These are phyloP conservation scores for Tribolium madens DNA, from an alignment of 1,140 invertebrate species.

Conservation along the genomic window DNA sequence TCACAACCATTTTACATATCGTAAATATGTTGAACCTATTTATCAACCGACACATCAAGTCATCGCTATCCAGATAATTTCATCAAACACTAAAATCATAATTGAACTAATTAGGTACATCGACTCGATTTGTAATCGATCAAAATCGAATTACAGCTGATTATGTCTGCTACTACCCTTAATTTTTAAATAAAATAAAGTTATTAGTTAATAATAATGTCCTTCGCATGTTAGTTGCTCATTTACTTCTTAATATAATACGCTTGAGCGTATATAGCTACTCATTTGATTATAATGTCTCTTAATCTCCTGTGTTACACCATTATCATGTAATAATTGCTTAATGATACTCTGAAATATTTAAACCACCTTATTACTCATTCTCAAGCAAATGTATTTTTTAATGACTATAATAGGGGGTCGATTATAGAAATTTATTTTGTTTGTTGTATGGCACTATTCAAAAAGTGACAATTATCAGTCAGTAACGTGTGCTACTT, in stretches of 20 bases:
- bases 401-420: not conserved
- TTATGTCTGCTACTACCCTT: not conserved
- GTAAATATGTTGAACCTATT: constrained; percentile 32
- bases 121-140: not conserved
- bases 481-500: too few relatives aligned
- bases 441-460: too few relatives aligned
- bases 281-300: constrained; percentile 15
- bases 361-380: not conserved
- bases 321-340: constrained; percentile 34
- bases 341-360: constrained; percentile 17
- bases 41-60: not conserved
- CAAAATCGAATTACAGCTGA: not conserved
- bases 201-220: constrained; percentile 38
- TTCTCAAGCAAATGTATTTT: constrained; percentile 2
- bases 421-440: not conserved
- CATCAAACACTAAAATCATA: not conserved
- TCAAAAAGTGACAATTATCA: too few relatives aligned
- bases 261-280: constrained; percentile 4
- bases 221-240: constrained; percentile 37
- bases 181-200: constrained; percentile 31
- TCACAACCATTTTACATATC: constrained; percentile 26
- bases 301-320: constrained; percentile 10
- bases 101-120: not conserved
- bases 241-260: constrained; percentile 32
- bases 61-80: constrained; percentile 5